Evolutionary conservation across 2,113 vertebrate genomes (phyloP), one percentile per base, ranked within the genome.

Genomic region (Nothoprocta perdicaria): DNA sequence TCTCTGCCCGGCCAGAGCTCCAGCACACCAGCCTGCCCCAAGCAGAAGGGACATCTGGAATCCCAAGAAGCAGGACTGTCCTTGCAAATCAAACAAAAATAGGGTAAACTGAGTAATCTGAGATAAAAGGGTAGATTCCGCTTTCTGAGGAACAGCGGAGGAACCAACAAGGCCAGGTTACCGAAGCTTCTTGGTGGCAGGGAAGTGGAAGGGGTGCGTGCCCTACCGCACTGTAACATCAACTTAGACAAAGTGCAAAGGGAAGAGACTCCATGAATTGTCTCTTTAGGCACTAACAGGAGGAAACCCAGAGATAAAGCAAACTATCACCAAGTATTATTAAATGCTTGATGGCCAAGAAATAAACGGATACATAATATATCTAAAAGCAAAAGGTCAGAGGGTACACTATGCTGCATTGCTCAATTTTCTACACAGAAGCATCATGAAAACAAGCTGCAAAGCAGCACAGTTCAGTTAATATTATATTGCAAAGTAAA

Each of bases 51-150:
- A 53, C 73, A 43, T 41, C 31, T 21, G 19, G 43, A 12, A 3
- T 29, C 35, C 62, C 16, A 53, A 29, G 13, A 31, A 84, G 13
- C 0, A 2, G 12, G 27, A 38, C 46, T 67, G 62, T 53, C 58
- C 67, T 69, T 74, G 60, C 38, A 80, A 41, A 50, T 88, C 66
- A 81, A 90, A 78, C 55, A 35, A n/a, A 63, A 75, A 15, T n/a
- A 84, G 53, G 29, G 48, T 22, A 72, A 88, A 57, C 1, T 5
- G 45, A 84, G 13, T 6, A 68, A 67, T 19, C 33, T 22, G 74
- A 62, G 62, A 31, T 18, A 40, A 68, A 0, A 4, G 31, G 26
- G 48, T 26, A 13, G 79, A 68, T 52, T 78, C 65, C 52, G 6
- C 17, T 58, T 40, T 78, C 0, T 35, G 46, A 76, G 46, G 53